These are phyloP conservation scores for Ivindomyrus marchei DNA, from an alignment of 2,113 vertebrate genomes.

Conservation along the genomic window DNA sequence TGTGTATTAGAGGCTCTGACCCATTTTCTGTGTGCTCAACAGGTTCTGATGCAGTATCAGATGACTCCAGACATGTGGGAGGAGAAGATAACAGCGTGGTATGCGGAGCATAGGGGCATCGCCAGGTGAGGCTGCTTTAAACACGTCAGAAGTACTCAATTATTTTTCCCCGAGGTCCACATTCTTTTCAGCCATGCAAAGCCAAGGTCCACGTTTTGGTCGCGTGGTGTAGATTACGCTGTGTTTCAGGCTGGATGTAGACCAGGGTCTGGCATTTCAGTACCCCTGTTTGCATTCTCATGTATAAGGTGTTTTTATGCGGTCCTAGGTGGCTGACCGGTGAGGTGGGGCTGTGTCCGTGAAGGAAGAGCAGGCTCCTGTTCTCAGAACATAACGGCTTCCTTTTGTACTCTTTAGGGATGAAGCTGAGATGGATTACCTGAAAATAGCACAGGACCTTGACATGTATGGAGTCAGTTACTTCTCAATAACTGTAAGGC, in stretches of 20 bases:
- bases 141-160: not conserved
- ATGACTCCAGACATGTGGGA: constrained; percentile 95
- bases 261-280: no score
- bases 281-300: no score
- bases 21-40: not conserved
- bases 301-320: no score
- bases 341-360: not conserved
- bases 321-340: not conserved
- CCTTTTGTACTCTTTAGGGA: constrained; percentile 58
- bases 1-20: not conserved
- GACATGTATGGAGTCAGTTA: constrained; percentile 92
- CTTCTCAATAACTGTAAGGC: constrained; percentile 76
- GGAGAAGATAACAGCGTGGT: constrained; percentile 89
- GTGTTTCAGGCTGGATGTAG: no score
- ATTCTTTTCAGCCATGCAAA: not conserved
- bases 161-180: not conserved
- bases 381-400: not conserved
- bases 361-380: not conserved
- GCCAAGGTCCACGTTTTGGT: not conserved
- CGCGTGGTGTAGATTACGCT: no score
- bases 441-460: constrained; percentile 87
- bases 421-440: constrained; percentile 87
- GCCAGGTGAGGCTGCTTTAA: constrained; percentile 65
- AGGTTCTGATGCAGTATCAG: constrained; percentile 92
- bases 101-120: constrained; percentile 82